These are phyloP conservation scores for Suillia variegata DNA, from an alignment of 2,888 invertebrate species.

Conservation along the genomic window DNA sequence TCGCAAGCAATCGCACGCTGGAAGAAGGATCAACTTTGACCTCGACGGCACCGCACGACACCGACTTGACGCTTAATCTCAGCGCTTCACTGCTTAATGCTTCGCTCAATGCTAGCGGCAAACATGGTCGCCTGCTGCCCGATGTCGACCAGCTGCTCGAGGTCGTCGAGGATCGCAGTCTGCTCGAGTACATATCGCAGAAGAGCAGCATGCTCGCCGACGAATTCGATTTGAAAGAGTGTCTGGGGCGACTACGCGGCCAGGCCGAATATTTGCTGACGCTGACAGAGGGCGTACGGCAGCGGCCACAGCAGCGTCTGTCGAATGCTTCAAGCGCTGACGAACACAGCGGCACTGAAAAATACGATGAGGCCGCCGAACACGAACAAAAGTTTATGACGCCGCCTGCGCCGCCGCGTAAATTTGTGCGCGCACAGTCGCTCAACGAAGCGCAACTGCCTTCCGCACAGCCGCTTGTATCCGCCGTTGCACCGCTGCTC, in stretches of 20 bases:
- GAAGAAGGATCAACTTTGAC: no score
- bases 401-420: slow-evolving; percentile 36
- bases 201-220: slow-evolving; percentile 61
- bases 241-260: slow-evolving; percentile 69
- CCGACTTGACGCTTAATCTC: slow-evolving; percentile 39
- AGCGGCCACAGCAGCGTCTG: slow-evolving; percentile 31
- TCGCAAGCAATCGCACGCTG: slow-evolving; percentile 43
- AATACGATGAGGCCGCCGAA: slow-evolving; percentile 36
- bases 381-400: slow-evolving; percentile 35
- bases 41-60: slow-evolving; percentile 24
- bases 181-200: slow-evolving; percentile 66
- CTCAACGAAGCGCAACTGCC: slow-evolving; percentile 53
- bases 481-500: slow-evolving; percentile 36
- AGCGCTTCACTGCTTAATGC: slow-evolving; percentile 41
- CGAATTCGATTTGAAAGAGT: slow-evolving; percentile 69
- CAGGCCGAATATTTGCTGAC: slow-evolving; percentile 76
- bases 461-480: slow-evolving; percentile 36
- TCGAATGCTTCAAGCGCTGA: slow-evolving; percentile 34
- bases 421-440: slow-evolving; percentile 53
- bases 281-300: slow-evolving; percentile 62
- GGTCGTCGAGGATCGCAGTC: slow-evolving; percentile 68
- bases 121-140: slow-evolving; percentile 75
- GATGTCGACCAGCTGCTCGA: slow-evolving; percentile 68
- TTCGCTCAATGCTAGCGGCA: slow-evolving; percentile 45
- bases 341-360: slow-evolving; percentile 39